Conservation (phyloP, 2,113 vertebrate species). For the Anarrhichthys ocellatus region DNA sequence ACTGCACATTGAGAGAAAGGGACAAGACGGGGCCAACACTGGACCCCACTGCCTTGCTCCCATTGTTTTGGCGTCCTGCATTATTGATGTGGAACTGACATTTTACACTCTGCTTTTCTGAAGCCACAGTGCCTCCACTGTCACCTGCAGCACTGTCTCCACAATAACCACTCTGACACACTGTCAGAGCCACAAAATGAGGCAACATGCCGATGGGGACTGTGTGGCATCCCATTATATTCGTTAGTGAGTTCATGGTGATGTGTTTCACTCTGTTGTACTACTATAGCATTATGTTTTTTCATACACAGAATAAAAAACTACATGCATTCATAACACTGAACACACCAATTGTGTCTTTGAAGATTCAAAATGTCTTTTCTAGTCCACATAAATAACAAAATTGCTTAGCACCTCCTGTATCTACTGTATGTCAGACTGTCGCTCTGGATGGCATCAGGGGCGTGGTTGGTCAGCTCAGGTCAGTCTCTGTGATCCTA, state of each 20-base stretch:
- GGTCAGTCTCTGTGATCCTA: constrained; percentile 13
- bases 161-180: constrained; percentile 13
- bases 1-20: not conserved
- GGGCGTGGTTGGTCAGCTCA: constrained; percentile 17
- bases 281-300: not conserved
- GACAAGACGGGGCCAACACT: not conserved
- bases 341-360: not conserved
- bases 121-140: constrained; percentile 19
- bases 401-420: not conserved
- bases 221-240: not conserved
- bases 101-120: constrained; percentile 47
- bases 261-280: not conserved
- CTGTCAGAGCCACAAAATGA: constrained; percentile 14
- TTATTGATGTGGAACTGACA: constrained; percentile 71
- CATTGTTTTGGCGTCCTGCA: constrained; percentile 59
- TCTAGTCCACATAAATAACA: not conserved
- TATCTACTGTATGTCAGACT: not conserved
- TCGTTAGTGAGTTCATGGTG: not conserved
- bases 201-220: not conserved
- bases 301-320: not conserved
- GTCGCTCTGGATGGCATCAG: constrained; percentile 1
- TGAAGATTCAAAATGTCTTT: not conserved
- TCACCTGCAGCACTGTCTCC: constrained; percentile 49
- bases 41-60: not conserved
- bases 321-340: not conserved